phyloP scores from a whole-genome alignment of 2,113 vertebrate species.

The Macroglossus sobrinus region DNA sequence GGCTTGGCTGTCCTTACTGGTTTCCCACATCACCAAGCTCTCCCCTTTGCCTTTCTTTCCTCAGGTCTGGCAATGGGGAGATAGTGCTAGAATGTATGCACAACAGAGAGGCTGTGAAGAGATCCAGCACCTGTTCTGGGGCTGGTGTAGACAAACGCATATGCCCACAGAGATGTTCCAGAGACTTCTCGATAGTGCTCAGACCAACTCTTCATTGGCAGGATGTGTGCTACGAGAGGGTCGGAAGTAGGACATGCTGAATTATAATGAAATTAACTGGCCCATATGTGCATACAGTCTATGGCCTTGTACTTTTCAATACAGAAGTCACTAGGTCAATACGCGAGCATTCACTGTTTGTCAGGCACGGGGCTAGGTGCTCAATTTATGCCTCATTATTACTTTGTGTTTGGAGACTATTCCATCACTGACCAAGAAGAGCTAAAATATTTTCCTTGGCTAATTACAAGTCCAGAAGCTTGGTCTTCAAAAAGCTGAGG shows the following conservation, averaged over 20 bases:
- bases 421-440: background rate
- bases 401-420: background rate
- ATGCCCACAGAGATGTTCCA: background rate
- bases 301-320: background rate
- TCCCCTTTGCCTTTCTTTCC: background rate
- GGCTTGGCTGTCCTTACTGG: background rate
- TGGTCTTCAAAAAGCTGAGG: background rate
- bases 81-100: background rate
- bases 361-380: background rate
- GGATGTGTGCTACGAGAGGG: background rate
- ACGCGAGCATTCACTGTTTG: background rate
- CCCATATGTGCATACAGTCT: background rate
- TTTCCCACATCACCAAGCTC: background rate
- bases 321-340: background rate
- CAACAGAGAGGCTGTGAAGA: background rate
- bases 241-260: background rate
- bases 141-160: background rate
- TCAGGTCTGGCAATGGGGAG: background rate
- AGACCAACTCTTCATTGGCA: background rate
- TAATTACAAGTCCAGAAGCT: background rate
- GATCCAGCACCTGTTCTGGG: background rate
- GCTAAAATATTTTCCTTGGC: slow-evolving; percentile 16
- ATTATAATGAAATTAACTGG: background rate
- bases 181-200: background rate
- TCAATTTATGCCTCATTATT: background rate